A percentile compares a stretch with the other conserved stretches of the same genome.
phyloP scores from a whole-genome alignment of 2,113 vertebrate genomes.

The Nannospalax galili region DNA sequence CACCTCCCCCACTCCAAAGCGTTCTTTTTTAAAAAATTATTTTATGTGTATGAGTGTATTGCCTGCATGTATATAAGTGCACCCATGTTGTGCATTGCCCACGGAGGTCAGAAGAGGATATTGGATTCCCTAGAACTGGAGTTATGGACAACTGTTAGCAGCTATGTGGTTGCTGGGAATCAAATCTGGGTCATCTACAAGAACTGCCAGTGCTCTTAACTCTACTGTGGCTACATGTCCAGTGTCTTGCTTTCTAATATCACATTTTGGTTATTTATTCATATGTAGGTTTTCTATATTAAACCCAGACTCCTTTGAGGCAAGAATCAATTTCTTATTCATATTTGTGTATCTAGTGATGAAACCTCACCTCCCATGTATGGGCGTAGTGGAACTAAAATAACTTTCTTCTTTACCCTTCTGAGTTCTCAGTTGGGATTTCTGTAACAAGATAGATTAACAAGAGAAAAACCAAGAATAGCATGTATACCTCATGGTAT shows the following conservation, averaged over 20 bases:
- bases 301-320: slow-evolving; percentile 24
- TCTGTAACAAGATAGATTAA: neutral
- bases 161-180: too few relatives aligned
- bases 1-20: neutral
- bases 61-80: too few relatives aligned
- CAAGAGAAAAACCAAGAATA: slow-evolving; percentile 1
- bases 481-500: neutral
- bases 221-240: neutral
- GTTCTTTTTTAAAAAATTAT: neutral
- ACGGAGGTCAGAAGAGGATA: too few relatives aligned
- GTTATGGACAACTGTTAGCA: too few relatives aligned
- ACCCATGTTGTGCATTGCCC: too few relatives aligned
- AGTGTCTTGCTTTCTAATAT: neutral
- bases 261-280: neutral
- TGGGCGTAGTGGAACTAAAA: neutral
- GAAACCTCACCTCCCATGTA: neutral
- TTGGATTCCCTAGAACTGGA: too few relatives aligned
- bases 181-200: too few relatives aligned
- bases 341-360: neutral
- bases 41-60: too few relatives aligned
- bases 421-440: neutral
- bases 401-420: neutral
- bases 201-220: too few relatives aligned
- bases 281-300: slow-evolving; percentile 5
- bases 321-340: slow-evolving; percentile 30